These are phyloP conservation scores for Dendrocopos noguchii DNA, from an alignment of 2,113 vertebrate genomes.

Conservation along the genomic window DNA sequence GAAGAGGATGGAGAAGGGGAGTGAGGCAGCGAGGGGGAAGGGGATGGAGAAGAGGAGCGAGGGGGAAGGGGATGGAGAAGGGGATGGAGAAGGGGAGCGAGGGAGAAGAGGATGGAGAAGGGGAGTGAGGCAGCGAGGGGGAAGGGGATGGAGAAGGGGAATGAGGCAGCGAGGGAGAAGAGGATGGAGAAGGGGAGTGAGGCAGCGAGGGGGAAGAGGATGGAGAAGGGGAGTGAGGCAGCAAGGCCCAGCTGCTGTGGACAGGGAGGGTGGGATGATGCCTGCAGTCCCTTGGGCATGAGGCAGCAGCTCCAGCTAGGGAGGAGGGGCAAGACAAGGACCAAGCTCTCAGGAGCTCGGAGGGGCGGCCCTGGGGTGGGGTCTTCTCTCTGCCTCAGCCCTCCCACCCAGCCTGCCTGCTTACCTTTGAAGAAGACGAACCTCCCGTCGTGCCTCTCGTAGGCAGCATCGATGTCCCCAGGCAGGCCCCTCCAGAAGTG, in stretches of 20 bases:
- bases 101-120: too few relatives aligned
- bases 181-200: too few relatives aligned
- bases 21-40: too few relatives aligned
- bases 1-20: too few relatives aligned
- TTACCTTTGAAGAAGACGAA: constrained; percentile 98
- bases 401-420: background rate
- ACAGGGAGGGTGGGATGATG: fast-evolving
- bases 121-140: too few relatives aligned
- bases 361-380: too few relatives aligned
- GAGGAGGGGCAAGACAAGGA: background rate
- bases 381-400: background rate
- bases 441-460: constrained; percentile 91
- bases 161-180: background rate
- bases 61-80: too few relatives aligned
- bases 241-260: background rate
- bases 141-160: background rate
- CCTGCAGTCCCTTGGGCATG: background rate
- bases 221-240: fast-evolving
- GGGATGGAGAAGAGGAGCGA: too few relatives aligned
- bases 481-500: constrained; percentile 95
- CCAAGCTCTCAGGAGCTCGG: background rate
- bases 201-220: background rate
- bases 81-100: too few relatives aligned
- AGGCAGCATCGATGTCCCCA: constrained; percentile 88
- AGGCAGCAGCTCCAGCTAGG: background rate